Evolutionary conservation across 2,113 vertebrate species (phyloP), one percentile per base, ranked within the genome.

Genomic region (Ciconia stormi): DNA sequence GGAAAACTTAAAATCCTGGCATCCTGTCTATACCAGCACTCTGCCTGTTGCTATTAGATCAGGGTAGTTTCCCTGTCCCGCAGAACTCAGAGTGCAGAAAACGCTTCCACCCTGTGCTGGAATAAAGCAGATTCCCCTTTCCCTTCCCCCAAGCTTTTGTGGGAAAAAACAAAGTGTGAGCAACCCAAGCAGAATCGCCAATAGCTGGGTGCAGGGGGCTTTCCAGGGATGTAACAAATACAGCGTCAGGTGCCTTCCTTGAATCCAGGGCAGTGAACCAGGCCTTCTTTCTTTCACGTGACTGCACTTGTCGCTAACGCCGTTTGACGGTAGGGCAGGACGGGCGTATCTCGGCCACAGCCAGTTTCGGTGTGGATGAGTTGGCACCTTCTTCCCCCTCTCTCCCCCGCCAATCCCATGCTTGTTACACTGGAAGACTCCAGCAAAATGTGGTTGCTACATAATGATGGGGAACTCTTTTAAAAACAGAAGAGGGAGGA

Each of bases 81-180:
- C 56, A 50, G 59, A 91, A 58, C 89, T 87, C 63, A 40, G 63
- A 70, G 77, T 7, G 81, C 10, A 16, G 47, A 95, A 93, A 94
- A 89, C 13, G 61, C 82, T 96, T 95, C 94, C 73, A 93, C 61
- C 34, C 70, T 5, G 66, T 95, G 86, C 93, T 93, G 63, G 91
- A 95, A 93, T 83, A 83, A 72, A 88, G 67, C 79, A 47, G 53
- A 82, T 78, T 83, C 5, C 21, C 65, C 61, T 3, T 42, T 79
- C 71, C 87, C 79, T 76, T 65, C 82, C 85, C 88, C 90, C 88
- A 63, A 1, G 88, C 92, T 94, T 94, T 96, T 96, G 81, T 94
- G 89, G 72, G 22, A 53, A 77, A 78, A 59, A 90, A 72, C 53
- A 82, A 91, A 90, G 89, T 70, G 92, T 5, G 69, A 93, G 94